Evolutionary conservation across 2,797 vertebrate genomes (phyloP), one percentile per base, ranked within the genome.

Genomic region (Fistularia tabacaria): DNA sequence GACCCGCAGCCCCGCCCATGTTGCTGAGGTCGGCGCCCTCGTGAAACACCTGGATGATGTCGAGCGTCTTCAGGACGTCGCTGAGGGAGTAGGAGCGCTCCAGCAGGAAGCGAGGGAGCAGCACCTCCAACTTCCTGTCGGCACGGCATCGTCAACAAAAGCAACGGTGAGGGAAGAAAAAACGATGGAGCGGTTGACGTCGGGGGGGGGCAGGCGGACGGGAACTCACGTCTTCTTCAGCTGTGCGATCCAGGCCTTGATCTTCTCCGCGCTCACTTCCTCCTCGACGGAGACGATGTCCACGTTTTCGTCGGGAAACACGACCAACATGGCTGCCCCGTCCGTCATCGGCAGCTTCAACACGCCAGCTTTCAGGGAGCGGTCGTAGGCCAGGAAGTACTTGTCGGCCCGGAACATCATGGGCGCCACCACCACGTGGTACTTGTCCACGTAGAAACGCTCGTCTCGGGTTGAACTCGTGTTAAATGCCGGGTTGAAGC

Each of bases 321-420:
- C 77, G 9, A 94, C 76, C 59, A 98, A 81, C 93, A 95, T 94
- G 82, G 93, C 88, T 2, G 80, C 76, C 1, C 90, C 92, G 0
- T 88, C 92, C 12, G 47, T 77, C 79, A 94, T 93, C 0, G 92
- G 91, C 67, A 97, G 87, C 74, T 91, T 92, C 69, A 98, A 56
- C 47, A 96, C 82, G 1, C 91, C 92, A n/a, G 87, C 91, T 36
- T 76, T 90, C 13, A 94, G 79, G 0, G 58, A 63, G 14, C 81
- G 66, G 66, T 97, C 96, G 9, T 94, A 92, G 0, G 92, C 92
- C 74, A 91, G 86, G 69, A 90, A 87, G 71, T 90, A 88, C 73
- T 87, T 87, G 25, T 89, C 93, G 0, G 81, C 76, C 41, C 81
- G 84, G 79, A 90, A 89, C 95, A 97, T 97, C 95, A 94, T 96